These are phyloP conservation scores for Lacerta viridis DNA, from an alignment of 2,797 vertebrate species.

Conservation along the genomic window DNA sequence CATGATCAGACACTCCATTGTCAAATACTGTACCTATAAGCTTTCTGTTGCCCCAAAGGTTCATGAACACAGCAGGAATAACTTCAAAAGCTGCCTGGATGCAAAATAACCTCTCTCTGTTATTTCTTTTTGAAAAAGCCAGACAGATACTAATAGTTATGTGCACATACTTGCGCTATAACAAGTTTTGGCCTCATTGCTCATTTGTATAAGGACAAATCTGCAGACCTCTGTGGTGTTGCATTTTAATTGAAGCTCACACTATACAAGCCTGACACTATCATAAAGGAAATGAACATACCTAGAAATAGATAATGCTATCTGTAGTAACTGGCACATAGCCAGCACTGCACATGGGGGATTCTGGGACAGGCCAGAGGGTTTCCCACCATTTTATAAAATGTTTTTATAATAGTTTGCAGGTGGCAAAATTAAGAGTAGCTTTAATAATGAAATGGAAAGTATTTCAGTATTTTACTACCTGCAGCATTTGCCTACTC, in stretches of 20 bases:
- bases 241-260: slow-evolving; percentile 68
- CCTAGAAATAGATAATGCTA: slow-evolving; percentile 68
- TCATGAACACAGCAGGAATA: not conserved
- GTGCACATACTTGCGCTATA: not conserved
- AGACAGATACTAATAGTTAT: not conserved
- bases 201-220: slow-evolving; percentile 61
- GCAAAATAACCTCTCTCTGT: not conserved
- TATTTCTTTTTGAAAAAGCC: not conserved
- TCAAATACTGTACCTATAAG: not conserved
- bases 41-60: not conserved
- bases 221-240: slow-evolving; percentile 64
- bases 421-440: slow-evolving; percentile 30
- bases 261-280: slow-evolving; percentile 42
- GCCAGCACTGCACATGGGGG: slow-evolving; percentile 53
- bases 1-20: not conserved
- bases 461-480: not conserved
- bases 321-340: slow-evolving; percentile 55
- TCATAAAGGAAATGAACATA: slow-evolving; percentile 67
- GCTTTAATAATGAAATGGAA: slow-evolving; percentile 16
- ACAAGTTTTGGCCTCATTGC: not conserved
- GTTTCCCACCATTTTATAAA: slow-evolving; percentile 42
- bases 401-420: slow-evolving; percentile 34
- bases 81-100: not conserved
- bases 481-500: not conserved
- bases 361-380: slow-evolving; percentile 59